Percentiles rank a stretch among this genome's conserved stretches.
Evolutionary conservation across 1,140 invertebrate genomes (phyloP).

Genomic region (Apis dorsata): DNA sequence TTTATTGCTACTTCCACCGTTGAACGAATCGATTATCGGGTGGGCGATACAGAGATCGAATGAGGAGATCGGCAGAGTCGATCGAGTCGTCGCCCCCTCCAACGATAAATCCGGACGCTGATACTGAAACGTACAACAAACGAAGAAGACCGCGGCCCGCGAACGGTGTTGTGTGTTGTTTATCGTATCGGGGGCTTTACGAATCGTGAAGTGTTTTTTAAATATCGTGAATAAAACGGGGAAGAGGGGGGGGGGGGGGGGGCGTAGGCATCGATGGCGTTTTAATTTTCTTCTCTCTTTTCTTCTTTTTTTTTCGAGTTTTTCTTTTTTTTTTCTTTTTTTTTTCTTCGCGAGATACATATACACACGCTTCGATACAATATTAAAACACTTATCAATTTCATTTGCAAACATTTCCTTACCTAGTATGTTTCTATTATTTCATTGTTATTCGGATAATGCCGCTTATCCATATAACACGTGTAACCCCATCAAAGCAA

Average conservation of each 20-base stretch:
- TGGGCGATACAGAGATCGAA: background rate
- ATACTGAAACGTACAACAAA: constrained; percentile 58
- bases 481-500: constrained; percentile 55
- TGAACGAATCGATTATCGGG: too few relatives aligned
- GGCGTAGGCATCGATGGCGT: constrained; percentile 38
- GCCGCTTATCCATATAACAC: constrained; percentile 69
- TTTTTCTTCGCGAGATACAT: constrained; percentile 31
- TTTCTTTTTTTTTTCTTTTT: background rate
- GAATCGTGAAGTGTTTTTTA: constrained; percentile 29
- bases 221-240: constrained; percentile 38
- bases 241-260: background rate
- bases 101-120: constrained; percentile 16
- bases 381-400: constrained; percentile 63
- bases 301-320: background rate
- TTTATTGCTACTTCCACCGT: constrained; percentile 52
- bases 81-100: background rate
- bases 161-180: background rate
- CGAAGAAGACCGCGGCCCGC: constrained; percentile 37
- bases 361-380: constrained; percentile 55
- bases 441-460: constrained; percentile 74
- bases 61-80: background rate
- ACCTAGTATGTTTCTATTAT: constrained; percentile 77
- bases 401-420: constrained; percentile 65
- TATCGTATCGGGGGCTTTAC: constrained; percentile 41
- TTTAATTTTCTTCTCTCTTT: background rate